Base-by-base conservation (phyloP, 1,140 invertebrate species). In the Pemphigus obesinymphae region DNA sequence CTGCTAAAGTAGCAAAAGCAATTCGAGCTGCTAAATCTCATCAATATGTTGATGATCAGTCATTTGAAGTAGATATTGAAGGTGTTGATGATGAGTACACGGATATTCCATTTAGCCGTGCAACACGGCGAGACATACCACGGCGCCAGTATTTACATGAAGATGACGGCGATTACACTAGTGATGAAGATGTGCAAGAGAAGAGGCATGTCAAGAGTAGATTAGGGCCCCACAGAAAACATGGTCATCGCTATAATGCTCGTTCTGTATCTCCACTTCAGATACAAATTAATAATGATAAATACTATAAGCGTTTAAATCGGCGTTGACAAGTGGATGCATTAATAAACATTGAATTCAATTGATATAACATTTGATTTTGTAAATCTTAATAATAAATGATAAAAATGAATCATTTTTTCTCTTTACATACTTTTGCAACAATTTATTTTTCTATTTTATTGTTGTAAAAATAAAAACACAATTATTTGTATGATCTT, bases 261-360 rank as follows among this genome's bases (percentile, higher is more conserved):
- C 76, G 76, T 20, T 80, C 76, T n/a, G 76, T 61, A 1, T 80
- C 76, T 45, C 76, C 76, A 3, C 76, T 80, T 11, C 76, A 80
- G 55, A 80, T 80, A 40, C 76, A 80, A 61, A 80, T 80, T 29
- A 80, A 61, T 45, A 80, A 80, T 29, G 76, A 80, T n/a, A 80
- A 80, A 80, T 80, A 63, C 40, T 61, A 63, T 61, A 80, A 80
- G 20, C 76, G 76, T 63, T 11, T 7, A 80, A 80, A 31, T 61
- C 53, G 76, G 23, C 76, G 76, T 80, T 80, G 15, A 80, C 10
- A 43, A 23, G 17, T 23, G 2, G 23, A 1, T 26, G 6, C 13
- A 63, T 34, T 45, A 26, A 20, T 45, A 26, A 70, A 70, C 6
- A 17, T 45, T 8, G 23, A 70, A 55, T 55, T 55, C 8, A 48